Conservation (phyloP, 2,797 vertebrate species). For the Lepilemur septentrionalis region DNA sequence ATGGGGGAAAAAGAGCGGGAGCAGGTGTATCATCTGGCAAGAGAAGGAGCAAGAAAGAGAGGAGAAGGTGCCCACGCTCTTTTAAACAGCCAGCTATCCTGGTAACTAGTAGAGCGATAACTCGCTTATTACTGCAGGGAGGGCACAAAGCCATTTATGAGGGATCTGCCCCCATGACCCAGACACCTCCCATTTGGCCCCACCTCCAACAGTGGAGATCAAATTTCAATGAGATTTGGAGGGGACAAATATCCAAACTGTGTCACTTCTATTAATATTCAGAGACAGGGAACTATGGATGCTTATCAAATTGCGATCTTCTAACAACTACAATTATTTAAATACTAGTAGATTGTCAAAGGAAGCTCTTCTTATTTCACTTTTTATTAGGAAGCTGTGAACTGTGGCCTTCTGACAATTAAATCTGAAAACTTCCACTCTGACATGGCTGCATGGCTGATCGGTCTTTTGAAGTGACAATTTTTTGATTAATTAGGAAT, state of each 20-base stretch:
- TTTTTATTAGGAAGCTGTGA: constrained; percentile 46
- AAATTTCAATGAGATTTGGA: neutral
- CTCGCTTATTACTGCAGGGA: neutral
- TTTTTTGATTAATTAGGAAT: constrained; percentile 75
- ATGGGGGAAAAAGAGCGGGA: neutral
- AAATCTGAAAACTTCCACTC: constrained; percentile 35
- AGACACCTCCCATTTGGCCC: neutral
- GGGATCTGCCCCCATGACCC: neutral
- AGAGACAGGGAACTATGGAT: neutral
- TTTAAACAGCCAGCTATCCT: neutral
- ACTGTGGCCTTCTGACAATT: constrained; percentile 6
- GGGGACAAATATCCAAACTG: neutral
- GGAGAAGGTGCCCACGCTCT: neutral
- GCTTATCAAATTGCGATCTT: neutral
- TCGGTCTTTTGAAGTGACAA: constrained; percentile 57
- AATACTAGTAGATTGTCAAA: neutral
- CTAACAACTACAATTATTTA: neutral
- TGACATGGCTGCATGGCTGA: constrained; percentile 44
- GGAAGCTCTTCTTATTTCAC: neutral
- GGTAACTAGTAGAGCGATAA: neutral
- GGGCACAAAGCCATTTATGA: neutral
- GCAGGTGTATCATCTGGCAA: neutral
- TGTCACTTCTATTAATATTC: neutral
- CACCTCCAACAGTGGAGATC: neutral
- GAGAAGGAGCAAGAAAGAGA: neutral